Base-by-base conservation (phyloP, 2,113 vertebrate species). In the Ptilonorhynchus violaceus region DNA sequence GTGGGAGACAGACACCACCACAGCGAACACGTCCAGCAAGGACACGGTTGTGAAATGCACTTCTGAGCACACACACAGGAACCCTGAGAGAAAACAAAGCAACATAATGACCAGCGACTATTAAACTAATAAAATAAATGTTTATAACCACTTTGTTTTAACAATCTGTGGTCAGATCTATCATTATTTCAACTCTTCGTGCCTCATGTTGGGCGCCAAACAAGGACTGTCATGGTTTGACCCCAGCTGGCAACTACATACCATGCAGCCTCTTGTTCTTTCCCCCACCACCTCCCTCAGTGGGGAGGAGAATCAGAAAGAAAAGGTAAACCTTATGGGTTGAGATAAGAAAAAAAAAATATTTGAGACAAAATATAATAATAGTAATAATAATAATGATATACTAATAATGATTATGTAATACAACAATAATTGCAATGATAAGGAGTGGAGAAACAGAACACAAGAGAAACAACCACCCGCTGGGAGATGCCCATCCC, bases 1-100 rank as follows among this genome's bases (percentile, higher is more conserved):
- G 0, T 13, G 5, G 52, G 25, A 3, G 25, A 3, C 1, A 41
- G 8, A 2, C 47, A 13, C 15, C 46, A 3, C 44, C n/a, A 1
- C 60, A 11, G 23, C 0, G 50, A 39, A 0, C 37, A 3, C 33
- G 16, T n/a, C 52, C 44, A 4, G 37, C 19, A 12, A 10, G 23
- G n/a, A 3, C 52, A 10, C 1, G 19, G 17, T 17, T 10, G 0
- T 10, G 1, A 15, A 2, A 7, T 10, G 53, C 20, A 2, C 28
- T 47, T 30, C 53, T 47, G 39, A 53, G 39, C 39, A 2, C 21
- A 7, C 53, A 47, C 39, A n/a, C 3, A 7, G 46, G 9, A 89
- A 22, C 47, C 27, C 59, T 44, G 19, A 75, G n/a, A 53, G 53
- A n/a, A n/a, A 66, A 33, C 50, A 50, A 30, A 82, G 53, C 11